Conservation (phyloP, 2,888 invertebrate genomes). For the Maniola hyperantus region DNA sequence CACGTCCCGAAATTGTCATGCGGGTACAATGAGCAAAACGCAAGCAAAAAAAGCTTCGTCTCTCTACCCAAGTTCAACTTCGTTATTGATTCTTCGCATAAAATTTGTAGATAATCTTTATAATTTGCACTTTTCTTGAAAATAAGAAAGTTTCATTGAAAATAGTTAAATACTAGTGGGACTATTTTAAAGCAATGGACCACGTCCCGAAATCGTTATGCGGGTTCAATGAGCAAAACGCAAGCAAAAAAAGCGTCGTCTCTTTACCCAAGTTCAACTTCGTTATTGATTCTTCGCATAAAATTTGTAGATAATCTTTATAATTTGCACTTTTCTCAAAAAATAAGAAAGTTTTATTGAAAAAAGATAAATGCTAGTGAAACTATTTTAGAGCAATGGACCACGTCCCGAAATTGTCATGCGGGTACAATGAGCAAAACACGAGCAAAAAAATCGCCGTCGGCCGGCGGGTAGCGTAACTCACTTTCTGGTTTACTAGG, state of each 20-base stretch:
- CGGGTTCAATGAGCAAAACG: conserved; percentile 51
- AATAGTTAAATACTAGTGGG: conserved; percentile 16
- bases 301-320: not conserved
- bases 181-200: conserved; percentile 30
- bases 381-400: conserved; percentile 30
- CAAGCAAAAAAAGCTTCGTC: conserved; percentile 63
- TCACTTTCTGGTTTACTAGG: conserved; percentile 71
- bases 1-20: conserved; percentile 37
- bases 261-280: no score
- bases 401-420: conserved; percentile 38
- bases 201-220: conserved; percentile 38
- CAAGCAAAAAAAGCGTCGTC: conserved; percentile 64
- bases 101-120: not conserved
- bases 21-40: conserved; percentile 51
- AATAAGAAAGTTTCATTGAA: conserved; percentile 4
- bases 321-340: not conserved
- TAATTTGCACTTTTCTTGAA: not conserved
- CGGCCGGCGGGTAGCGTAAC: conserved; percentile 55
- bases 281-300: not conserved
- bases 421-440: conserved; percentile 51
- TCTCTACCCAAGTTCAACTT: no score
- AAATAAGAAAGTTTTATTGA: conserved; percentile 5
- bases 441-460: conserved; percentile 62
- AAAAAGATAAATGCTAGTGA: conserved; percentile 13
- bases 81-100: not conserved